Evolutionary conservation across 1,140 invertebrate species (phyloP).

Genomic region (Diabrotica undecimpunctata): DNA sequence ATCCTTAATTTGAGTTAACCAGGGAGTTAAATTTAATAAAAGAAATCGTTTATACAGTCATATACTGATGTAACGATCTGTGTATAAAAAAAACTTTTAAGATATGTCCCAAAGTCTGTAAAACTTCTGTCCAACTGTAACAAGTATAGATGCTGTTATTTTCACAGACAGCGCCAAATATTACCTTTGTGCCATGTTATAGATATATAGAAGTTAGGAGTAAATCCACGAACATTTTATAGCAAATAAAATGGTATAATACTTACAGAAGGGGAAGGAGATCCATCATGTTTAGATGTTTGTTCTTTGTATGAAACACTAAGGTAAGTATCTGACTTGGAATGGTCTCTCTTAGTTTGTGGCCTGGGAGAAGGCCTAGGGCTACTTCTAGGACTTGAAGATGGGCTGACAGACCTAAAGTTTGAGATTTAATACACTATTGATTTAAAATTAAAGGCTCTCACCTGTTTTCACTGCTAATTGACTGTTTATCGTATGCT

Average conservation of each 20-base stretch:
- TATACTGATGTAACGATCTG: too few species aligned
- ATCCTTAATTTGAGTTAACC: too few species aligned
- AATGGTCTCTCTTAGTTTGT: slow-evolving; percentile 39
- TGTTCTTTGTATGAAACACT: slow-evolving; percentile 30
- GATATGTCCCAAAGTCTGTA: too few species aligned
- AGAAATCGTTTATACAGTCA: too few species aligned
- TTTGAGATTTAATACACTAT: not conserved
- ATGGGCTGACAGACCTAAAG: slow-evolving; percentile 40
- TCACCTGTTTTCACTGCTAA: slow-evolving; percentile 28
- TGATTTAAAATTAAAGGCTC: slow-evolving; percentile 3
- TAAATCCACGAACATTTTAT: too few species aligned
- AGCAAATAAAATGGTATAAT: not conserved
- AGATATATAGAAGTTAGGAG: too few species aligned
- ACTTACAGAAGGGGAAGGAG: slow-evolving; percentile 33
- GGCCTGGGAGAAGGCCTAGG: slow-evolving; percentile 44
- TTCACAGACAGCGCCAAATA: too few species aligned
- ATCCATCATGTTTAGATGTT: slow-evolving; percentile 34
- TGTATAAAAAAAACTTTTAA: too few species aligned
- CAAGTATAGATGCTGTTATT: too few species aligned
- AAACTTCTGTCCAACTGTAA: too few species aligned
- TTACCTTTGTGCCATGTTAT: too few species aligned
- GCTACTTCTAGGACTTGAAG: slow-evolving; percentile 42
- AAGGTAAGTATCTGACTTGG: slow-evolving; percentile 32
- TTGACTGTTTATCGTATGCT: slow-evolving; percentile 13
- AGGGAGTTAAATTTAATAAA: too few species aligned